Percentiles rank a stretch among this genome's conserved stretches.
Evolutionary conservation across 2,888 invertebrate species (phyloP).

Genomic region (Meghimatium bilineatum): DNA sequence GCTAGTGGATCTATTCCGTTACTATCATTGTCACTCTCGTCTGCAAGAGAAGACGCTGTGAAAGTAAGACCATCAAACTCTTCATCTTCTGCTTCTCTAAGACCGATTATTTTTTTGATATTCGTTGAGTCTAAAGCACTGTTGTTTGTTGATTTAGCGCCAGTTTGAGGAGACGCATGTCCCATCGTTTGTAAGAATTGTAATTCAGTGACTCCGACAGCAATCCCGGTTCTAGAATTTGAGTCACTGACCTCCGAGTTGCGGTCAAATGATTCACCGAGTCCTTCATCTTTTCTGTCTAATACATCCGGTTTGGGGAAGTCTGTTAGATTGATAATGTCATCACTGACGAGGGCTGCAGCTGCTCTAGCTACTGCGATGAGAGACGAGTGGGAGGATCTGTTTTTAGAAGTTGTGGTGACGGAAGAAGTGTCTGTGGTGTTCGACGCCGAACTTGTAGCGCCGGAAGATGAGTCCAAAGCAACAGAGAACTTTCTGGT

Average conservation of each 20-base stretch:
- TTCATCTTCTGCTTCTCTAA: slow-evolving; percentile 21
- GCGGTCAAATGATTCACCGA: slow-evolving; percentile 60
- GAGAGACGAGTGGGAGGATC: not conserved
- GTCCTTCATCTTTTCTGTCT: slow-evolving; percentile 56
- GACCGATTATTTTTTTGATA: not conserved
- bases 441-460: not conserved
- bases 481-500: slow-evolving; percentile 24
- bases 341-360: not conserved
- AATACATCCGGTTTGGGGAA: not conserved
- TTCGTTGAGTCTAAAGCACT: slow-evolving; percentile 12
- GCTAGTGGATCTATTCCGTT: slow-evolving; percentile 47
- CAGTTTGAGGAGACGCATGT: slow-evolving; percentile 4
- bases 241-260: slow-evolving; percentile 58
- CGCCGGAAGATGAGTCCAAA: not conserved
- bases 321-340: not conserved
- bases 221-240: slow-evolving; percentile 30
- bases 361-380: not conserved
- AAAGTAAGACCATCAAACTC: slow-evolving; percentile 44
- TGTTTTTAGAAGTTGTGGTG: not conserved
- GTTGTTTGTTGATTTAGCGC: slow-evolving; percentile 22
- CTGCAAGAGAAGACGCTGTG: not conserved
- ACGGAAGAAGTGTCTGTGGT: not conserved
- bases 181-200: slow-evolving; percentile 7
- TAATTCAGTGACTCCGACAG: slow-evolving; percentile 26
- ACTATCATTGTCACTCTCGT: slow-evolving; percentile 13